Conservation (phyloP, 1,140 invertebrate genomes). For the Bombus superbus region DNA sequence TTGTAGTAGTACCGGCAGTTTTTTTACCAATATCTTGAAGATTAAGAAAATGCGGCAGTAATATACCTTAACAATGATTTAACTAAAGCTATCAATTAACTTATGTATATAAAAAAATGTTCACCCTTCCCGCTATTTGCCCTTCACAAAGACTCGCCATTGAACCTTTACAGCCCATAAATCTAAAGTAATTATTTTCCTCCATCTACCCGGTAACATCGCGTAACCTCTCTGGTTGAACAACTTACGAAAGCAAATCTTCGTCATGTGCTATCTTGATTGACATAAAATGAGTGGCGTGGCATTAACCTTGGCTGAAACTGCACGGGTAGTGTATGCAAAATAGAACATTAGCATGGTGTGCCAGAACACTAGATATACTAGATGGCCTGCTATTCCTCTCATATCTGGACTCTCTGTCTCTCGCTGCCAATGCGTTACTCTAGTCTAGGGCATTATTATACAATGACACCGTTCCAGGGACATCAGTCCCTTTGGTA, state of each 20-base stretch:
- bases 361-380: constrained; percentile 51
- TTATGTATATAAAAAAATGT: too few relatives aligned
- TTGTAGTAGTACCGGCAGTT: too few relatives aligned
- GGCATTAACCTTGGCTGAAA: constrained; percentile 54
- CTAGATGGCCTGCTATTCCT: not conserved
- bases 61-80: too few relatives aligned
- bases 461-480: constrained; percentile 43
- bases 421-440: constrained; percentile 13
- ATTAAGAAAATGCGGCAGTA: too few relatives aligned
- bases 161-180: too few relatives aligned
- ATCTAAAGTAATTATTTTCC: not conserved
- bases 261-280: constrained; percentile 33
- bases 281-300: constrained; percentile 34
- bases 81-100: too few relatives aligned
- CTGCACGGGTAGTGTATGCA: constrained; percentile 40
- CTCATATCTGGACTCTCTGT: constrained; percentile 31
- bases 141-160: too few relatives aligned
- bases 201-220: not conserved
- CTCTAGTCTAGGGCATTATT: constrained; percentile 51
- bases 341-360: constrained; percentile 61
- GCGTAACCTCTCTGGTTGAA: not conserved
- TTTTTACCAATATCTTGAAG: too few relatives aligned
- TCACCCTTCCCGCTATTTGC: too few relatives aligned
- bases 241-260: constrained; percentile 53
- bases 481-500: constrained; percentile 10